A percentile compares a stretch with the other conserved stretches of the same genome.
Evolutionary conservation across 2,113 vertebrate genomes (phyloP).

Genomic region (Sander lucioperca): DNA sequence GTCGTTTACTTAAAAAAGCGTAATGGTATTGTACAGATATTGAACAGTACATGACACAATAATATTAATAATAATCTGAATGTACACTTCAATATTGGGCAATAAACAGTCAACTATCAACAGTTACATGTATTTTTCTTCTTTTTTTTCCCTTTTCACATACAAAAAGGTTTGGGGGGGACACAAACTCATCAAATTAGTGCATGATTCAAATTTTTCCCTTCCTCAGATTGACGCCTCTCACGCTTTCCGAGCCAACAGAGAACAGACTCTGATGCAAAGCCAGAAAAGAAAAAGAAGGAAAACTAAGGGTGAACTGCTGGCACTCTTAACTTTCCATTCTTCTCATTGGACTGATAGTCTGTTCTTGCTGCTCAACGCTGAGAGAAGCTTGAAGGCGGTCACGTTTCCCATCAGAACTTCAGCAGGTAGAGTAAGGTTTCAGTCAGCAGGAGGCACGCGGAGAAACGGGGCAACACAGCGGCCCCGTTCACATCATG

Average conservation of each 20-base stretch:
- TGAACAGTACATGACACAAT: constrained; percentile 84
- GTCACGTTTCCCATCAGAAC: constrained; percentile 90
- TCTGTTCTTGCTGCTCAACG: constrained; percentile 81
- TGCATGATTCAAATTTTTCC: constrained; percentile 74
- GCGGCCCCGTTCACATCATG: constrained; percentile 89
- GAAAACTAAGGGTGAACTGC: constrained; percentile 63
- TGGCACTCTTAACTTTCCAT: constrained; percentile 74
- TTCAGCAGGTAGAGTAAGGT: constrained; percentile 88
- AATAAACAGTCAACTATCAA: constrained; percentile 86
- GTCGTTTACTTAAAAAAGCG: constrained; percentile 83
- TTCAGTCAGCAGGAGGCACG: constrained; percentile 88
- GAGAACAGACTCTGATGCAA: constrained; percentile 67
- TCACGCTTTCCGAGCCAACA: constrained; percentile 63
- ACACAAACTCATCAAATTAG: constrained; percentile 81
- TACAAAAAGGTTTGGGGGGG: constrained; percentile 78
- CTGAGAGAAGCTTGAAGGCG: constrained; percentile 78
- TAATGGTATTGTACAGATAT: constrained; percentile 84
- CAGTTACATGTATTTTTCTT: constrained; percentile 80
- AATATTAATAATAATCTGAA: constrained; percentile 72
- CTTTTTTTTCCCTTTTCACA: constrained; percentile 78
- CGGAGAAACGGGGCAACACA: constrained; percentile 81
- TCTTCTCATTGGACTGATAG: constrained; percentile 82
- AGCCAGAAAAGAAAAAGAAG: constrained; percentile 64
- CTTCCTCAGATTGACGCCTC: constrained; percentile 55
- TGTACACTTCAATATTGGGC: constrained; percentile 86